Evolutionary conservation across 1,140 invertebrate genomes (phyloP), one percentile per base, ranked within the genome.

Genomic region (Schlechtendalia chinensis): DNA sequence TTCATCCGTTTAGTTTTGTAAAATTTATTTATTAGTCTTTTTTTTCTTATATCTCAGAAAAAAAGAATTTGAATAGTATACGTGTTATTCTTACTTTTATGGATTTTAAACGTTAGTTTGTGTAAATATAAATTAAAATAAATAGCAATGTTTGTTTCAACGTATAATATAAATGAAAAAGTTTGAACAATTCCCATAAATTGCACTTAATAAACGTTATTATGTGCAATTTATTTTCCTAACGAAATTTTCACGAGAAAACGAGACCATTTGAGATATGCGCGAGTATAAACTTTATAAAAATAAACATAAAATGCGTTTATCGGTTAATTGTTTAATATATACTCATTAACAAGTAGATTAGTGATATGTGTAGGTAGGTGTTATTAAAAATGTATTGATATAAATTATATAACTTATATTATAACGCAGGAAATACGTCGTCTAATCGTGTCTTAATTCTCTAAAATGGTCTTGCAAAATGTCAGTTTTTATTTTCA

Each of bases 401-500:
- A 39, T 39, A 39, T 39, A 39, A 39, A 39, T 39, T 3, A 4
- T 39, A 8, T 39, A 4, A 39, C 8, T 39, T 39, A 39, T 39
- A 39, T 39, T 39, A 39, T 39, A 39, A 39, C 32, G 16, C 59
- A 24, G 27, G 17, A 12, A 12, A 65, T 32, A 19, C 19, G 19
- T 39, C 14, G 19, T 11, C 14, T 63, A 17, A 29, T 32, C 17
- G 59, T 32, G 27, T 17, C 32, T 27, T 39, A 65, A 65, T 32
- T 65, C 2, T n/a, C 29, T 65, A 65, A 12, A 27, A 0, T 32
- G 3, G n/a, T n/a, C 61, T n/a, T 65, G 19, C 27, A 5, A 39
- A 65, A 65, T 32, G 19, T 65, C 61, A 29, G 10, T n/a, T 63
- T 65, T 65, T 65, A 61, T 61, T 65, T 65, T 65, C 61, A 32